phyloP scores from a whole-genome alignment of 2,797 vertebrate species.

The Sebastes baramenuke region DNA sequence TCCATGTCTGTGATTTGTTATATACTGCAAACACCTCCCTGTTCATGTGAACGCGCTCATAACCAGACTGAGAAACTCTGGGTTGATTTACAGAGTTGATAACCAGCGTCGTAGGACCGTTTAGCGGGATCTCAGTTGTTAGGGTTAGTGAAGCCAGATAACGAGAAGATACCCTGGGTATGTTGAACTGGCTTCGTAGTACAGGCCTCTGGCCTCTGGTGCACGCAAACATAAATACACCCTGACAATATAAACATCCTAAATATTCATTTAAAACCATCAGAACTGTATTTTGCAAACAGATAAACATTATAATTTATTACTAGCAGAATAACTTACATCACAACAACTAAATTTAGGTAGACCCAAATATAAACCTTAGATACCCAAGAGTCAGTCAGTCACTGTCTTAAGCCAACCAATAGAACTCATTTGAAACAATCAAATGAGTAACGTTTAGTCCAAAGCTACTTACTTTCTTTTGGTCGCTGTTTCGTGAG shows the following conservation, averaged over 20 bases:
- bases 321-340: neutral
- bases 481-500: constrained; percentile 84
- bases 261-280: neutral
- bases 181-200: too few relatives aligned
- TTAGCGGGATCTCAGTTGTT: too few relatives aligned
- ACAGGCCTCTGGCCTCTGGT: too few relatives aligned
- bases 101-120: too few relatives aligned
- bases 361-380: neutral
- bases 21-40: too few relatives aligned
- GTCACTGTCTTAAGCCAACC: neutral
- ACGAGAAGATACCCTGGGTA: too few relatives aligned
- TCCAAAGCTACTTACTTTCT: constrained; percentile 82
- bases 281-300: neutral
- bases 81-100: too few relatives aligned
- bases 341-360: neutral
- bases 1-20: too few relatives aligned
- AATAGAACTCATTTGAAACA: neutral
- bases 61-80: too few relatives aligned
- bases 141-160: too few relatives aligned
- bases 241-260: neutral
- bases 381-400: neutral
- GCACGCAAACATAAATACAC: neutral
- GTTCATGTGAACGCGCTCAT: too few relatives aligned
- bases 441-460: neutral
- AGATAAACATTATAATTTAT: neutral